Evolutionary conservation across 2,888 invertebrate genomes (phyloP), one percentile per base, ranked within the genome.

Genomic region (Merodon equestris): DNA sequence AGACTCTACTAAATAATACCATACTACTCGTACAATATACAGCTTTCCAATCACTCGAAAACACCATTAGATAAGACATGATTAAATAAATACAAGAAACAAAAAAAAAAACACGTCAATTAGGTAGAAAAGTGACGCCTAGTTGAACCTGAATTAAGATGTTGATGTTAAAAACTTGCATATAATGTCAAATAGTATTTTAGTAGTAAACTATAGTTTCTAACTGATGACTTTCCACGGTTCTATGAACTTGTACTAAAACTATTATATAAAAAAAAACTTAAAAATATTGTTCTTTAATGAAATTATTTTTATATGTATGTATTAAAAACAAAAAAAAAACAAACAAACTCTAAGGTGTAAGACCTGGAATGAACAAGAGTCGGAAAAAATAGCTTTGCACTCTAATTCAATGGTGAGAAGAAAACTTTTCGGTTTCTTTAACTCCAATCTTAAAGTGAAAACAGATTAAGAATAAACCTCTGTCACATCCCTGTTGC

Each of bases 391-490:
- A 27, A 54, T 45, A 9, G 9, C 53, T 63, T 54, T 64, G 79
- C 79, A 79, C 79, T 79, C 74, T 60, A 38, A 79, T 70, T 79
- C 68, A 58, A 54, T 74, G 74, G 79, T 64, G 56, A 70, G 60
- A 68, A 77, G 58, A 42, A 18, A 64, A 54, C 67, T 73, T 72
- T 61, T 67, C 61, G 57, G 72, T 72, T 13, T 44, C 7, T 27
- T 27, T 27, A 27, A 27, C 27, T 2, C 27, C 3, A 27, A 27
- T 27, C 7, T 27, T 27, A n/a, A n/a, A n/a, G n/a, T n/a, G n/a
- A n/a, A n/a, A n/a, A n/a, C n/a, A n/a, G n/a, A 27, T 27, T 27
- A 36, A 40, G 42, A 27, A 19, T 14, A 44, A n/a, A 36, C 13
- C 42, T 51, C 56, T 60, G 14, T 47, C 38, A 36, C 44, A 54